Base-by-base conservation (phyloP, 2,113 vertebrate species). In the Triplophysa rosa region DNA sequence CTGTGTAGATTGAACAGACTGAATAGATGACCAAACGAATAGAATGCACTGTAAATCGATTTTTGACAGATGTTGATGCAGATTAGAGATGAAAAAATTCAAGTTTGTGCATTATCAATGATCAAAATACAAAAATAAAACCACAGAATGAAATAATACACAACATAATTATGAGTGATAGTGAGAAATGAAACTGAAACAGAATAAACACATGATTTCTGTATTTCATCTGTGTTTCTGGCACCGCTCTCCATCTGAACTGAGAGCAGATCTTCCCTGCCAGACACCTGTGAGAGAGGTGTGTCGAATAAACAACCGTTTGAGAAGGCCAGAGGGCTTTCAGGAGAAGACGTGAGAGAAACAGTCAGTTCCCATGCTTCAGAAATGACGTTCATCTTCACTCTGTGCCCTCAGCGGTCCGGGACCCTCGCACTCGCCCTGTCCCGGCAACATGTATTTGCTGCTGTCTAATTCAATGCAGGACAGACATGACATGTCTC, bases 281-380 rank as follows among this genome's bases (percentile, higher is more conserved):
- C 14, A 52, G 47, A 13, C 47, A 16, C 19, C 17, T 56, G 19
- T 70, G 17, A 19, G 24, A 12, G 37, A 33, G 49, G 49, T 37
- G 17, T 70, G 68, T 70, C 7, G 12, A 10, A 17, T 8, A 54
- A 33, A 54, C 19, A 54, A 8, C 23, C 7, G 29, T 33, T 26
- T 13, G 37, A 11, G 58, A n/a, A 8, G 33, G n/a, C 70, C 29
- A 10, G 54, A 61, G 33, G 33, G 33, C 21, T 4, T 73, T 52
- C 56, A 2, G 8, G 14, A 52, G 14, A 52, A 52, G 49, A 52
- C 5, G 49, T 16, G 49, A 52, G 49, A 52, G 49, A 52, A 52
- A 70, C 17, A 21, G 33, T 61, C 14, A 2, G 33, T 73, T 73
- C 70, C 37, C 56, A 73, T 61, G 70, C 54, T 45, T 45, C 14